Evolutionary conservation across 2,888 invertebrate species (phyloP).

Genomic region (Unio delphinus): DNA sequence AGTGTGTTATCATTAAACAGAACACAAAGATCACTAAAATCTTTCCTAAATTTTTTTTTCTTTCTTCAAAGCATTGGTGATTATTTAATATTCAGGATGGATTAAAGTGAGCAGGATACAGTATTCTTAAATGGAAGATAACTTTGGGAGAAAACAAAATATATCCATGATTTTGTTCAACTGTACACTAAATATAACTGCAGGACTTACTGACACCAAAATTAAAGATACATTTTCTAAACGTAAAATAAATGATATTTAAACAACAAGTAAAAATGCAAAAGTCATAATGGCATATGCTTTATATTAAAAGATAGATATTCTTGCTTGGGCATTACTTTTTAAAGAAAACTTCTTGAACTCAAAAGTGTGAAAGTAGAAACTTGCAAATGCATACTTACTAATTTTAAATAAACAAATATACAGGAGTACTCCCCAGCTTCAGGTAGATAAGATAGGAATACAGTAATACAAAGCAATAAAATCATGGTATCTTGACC

Average conservation of each 20-base stretch:
- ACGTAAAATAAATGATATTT: neutral
- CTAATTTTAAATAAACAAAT: conserved; percentile 97
- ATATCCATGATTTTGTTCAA: too few relatives aligned
- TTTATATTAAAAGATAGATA: neutral
- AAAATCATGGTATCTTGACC: conserved; percentile 96
- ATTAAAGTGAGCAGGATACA: too few relatives aligned
- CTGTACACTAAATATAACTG: too few relatives aligned
- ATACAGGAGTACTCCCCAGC: conserved; percentile 98
- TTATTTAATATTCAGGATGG: too few relatives aligned
- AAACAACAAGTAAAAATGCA: too few relatives aligned
- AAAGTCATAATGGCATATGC: neutral
- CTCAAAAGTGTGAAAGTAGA: neutral
- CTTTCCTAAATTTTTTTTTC: neutral
- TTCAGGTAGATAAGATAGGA: conserved; percentile 97
- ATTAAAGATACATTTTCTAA: too few relatives aligned
- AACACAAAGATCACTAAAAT: neutral
- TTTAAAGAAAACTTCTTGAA: neutral
- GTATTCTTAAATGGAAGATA: too few relatives aligned
- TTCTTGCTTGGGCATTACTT: neutral
- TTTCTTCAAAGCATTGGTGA: neutral
- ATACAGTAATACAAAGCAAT: conserved; percentile 96
- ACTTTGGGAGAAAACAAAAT: too few relatives aligned
- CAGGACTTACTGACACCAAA: too few relatives aligned
- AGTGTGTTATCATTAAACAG: too few relatives aligned
- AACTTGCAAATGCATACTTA: conserved; percentile 67